A percentile compares a stretch with the other conserved stretches of the same genome.
Conservation (phyloP, 2,888 invertebrate species). For the Zelleria hepariella region DNA sequence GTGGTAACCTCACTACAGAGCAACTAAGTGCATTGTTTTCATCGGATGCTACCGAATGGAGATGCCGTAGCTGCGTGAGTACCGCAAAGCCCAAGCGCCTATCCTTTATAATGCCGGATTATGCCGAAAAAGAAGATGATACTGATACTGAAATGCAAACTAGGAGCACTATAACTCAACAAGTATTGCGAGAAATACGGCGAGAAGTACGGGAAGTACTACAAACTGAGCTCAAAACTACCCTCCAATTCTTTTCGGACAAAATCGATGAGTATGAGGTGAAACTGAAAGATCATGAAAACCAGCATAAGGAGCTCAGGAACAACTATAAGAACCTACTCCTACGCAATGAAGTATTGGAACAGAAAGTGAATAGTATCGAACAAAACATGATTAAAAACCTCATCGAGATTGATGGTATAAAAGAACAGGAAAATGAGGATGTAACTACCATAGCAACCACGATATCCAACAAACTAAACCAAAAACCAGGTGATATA, state of each 20-base stretch:
- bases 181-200: background rate
- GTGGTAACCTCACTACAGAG: background rate
- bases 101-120: background rate
- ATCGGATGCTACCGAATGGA: background rate
- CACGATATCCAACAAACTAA: background rate
- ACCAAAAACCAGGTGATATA: background rate
- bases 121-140: background rate
- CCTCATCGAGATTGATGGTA: background rate
- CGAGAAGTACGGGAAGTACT: background rate
- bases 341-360: constrained; percentile 2
- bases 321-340: constrained; percentile 12
- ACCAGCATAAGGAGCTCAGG: constrained; percentile 7
- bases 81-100: background rate
- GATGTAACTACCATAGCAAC: background rate
- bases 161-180: background rate
- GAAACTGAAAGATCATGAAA: constrained; percentile 11
- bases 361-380: background rate
- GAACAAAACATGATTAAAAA: background rate
- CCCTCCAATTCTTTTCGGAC: constrained; percentile 6
- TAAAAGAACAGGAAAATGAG: background rate
- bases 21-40: background rate
- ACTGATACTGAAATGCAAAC: background rate
- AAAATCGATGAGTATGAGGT: constrained; percentile 10
- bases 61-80: background rate
- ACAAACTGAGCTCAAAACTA: background rate